Evolutionary conservation across 2,888 invertebrate genomes (phyloP), one percentile per base, ranked within the genome.

Genomic region (Macropis europaea): DNA sequence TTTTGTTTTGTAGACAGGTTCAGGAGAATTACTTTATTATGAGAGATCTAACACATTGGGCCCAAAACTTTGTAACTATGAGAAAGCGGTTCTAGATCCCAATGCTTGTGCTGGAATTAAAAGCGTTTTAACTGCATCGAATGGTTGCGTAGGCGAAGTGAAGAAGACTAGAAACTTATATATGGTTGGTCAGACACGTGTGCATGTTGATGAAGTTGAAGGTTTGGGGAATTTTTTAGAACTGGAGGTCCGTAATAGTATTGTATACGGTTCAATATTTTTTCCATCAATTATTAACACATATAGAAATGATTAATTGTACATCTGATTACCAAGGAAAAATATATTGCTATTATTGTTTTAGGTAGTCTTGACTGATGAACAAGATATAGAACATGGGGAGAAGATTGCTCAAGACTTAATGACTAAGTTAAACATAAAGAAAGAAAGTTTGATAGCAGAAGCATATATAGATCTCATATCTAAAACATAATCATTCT

Each of bases 161-260:
- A 91, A 93, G 43, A 99, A 99, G 89, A 92, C 91, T 0, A 92
- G 99, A 3, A 91, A 93, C 73, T 91, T 99, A 3, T 97, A 94
- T 86, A 91, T 97, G 89, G 93, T 95, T 2, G 95, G 92, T 0
- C 95, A 96, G 86, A 97, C 97, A 0, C 91, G 98, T 70, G 92
- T 99, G 24, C 99, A 99, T 88, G 91, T 98, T 77, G 99, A 99
- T 90, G 90, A 92, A 57, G 98, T 99, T 0, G 91, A 95, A 79
- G 92, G 91, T 7, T 91, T 97, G 0, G 97, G 97, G 1, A 87
- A 94, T 84, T 97, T 94, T 87, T 93, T 97, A 92, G 97, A 97
- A 89, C 89, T 97, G 43, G 97, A 97, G 92, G 97, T 96, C 76
- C 53, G 61, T 52, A 40, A 3, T 13, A 2, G 4, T n/a, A n/a